A percentile compares a stretch with the other conserved stretches of the same genome.
phyloP scores from a whole-genome alignment of 2,113 vertebrate species.

The Xiphias gladius region DNA sequence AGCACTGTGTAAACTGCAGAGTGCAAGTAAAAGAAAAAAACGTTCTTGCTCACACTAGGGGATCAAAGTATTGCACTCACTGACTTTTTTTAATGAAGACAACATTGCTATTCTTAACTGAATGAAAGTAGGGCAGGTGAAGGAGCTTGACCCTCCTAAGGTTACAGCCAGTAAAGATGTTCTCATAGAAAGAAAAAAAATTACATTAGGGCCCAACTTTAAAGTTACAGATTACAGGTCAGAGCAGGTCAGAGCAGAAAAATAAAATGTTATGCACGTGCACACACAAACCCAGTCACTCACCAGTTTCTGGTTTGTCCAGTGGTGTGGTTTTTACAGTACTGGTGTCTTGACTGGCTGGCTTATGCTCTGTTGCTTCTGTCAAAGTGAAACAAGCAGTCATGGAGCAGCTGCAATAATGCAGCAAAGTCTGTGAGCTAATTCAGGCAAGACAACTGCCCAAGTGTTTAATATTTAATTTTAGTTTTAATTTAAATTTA shows the following conservation, averaged over 20 bases:
- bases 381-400: constrained; percentile 36
- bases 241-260: neutral
- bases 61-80: neutral
- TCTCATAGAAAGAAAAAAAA: constrained; percentile 8
- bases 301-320: constrained; percentile 85
- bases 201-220: neutral
- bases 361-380: constrained; percentile 75
- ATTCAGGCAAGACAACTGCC: neutral
- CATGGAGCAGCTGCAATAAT: neutral
- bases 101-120: neutral
- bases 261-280: neutral
- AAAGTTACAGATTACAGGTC: neutral
- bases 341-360: constrained; percentile 63
- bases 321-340: constrained; percentile 82
- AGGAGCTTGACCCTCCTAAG: neutral
- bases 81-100: neutral
- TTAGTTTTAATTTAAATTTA: neutral
- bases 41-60: neutral
- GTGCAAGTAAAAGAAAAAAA: neutral
- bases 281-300: constrained; percentile 61
- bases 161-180: constrained; percentile 18
- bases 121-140: neutral
- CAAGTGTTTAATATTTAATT: no score
- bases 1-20: neutral
- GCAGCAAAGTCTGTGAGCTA: neutral